Conservation (phyloP, 2,113 vertebrate genomes). For the Hyaena hyaena region DNA sequence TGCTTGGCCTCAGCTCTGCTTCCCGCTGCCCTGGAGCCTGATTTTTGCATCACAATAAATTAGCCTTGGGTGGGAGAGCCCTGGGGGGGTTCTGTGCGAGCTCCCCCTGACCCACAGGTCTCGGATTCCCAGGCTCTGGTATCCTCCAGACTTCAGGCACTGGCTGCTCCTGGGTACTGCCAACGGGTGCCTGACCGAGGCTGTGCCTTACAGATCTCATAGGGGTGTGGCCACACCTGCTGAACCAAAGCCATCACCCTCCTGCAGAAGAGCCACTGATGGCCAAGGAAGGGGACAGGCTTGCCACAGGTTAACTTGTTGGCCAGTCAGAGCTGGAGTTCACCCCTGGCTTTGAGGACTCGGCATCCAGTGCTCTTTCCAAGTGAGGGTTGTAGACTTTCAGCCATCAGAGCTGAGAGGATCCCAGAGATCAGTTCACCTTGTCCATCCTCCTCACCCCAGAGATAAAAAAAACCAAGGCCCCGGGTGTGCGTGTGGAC, state of each 20-base stretch:
- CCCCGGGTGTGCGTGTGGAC: fast-evolving
- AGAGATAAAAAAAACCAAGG: not conserved
- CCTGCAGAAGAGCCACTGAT: not conserved
- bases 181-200: too few species aligned
- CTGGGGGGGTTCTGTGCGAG: not conserved
- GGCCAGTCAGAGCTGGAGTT: not conserved
- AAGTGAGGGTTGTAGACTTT: not conserved
- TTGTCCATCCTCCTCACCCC: not conserved
- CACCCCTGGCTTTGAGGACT: not conserved
- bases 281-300: fast-evolving
- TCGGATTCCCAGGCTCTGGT: not conserved
- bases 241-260: too few species aligned
- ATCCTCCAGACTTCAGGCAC: not conserved
- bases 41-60: constrained; percentile 79
- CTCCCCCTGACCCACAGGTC: not conserved
- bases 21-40: constrained; percentile 73
- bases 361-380: fast-evolving
- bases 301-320: not conserved
- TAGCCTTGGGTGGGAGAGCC: constrained; percentile 36
- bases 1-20: constrained; percentile 77
- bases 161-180: not conserved
- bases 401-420: not conserved
- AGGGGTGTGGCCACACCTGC: not conserved
- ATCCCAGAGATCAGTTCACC: not conserved
- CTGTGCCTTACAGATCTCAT: not conserved